Evolutionary conservation across 92 coral and sea anemone genomes (phyloP).

Genomic region (Galaxea fascicularis): DNA sequence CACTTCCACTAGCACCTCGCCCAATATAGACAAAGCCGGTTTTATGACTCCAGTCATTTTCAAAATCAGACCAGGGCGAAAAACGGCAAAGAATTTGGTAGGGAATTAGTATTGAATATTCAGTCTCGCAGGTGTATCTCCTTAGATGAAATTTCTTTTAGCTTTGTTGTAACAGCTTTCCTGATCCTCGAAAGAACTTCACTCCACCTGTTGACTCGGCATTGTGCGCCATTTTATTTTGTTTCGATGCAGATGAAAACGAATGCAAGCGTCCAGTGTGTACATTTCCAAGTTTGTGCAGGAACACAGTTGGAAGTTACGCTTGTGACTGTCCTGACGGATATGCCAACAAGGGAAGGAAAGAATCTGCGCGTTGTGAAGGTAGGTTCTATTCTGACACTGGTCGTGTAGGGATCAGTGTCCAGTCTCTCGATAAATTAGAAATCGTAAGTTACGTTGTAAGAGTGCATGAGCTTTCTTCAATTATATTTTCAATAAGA

Average conservation of each 20-base stretch:
- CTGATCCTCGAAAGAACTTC: too few species aligned
- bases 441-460: too few species aligned
- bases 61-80: neutral
- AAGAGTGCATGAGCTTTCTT: too few species aligned
- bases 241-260: conserved; percentile 77
- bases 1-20: too few species aligned
- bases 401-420: neutral
- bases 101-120: neutral
- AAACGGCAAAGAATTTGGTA: neutral
- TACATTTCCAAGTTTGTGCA: conserved; percentile 95
- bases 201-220: too few species aligned
- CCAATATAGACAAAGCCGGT: too few species aligned
- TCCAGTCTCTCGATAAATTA: too few species aligned
- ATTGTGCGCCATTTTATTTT: neutral
- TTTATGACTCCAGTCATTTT: too few species aligned
- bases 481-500: too few species aligned
- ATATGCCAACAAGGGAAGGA: conserved; percentile 80
- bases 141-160: neutral
- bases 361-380: conserved; percentile 79
- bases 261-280: conserved; percentile 91
- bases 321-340: conserved; percentile 98
- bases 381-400: conserved; percentile 55
- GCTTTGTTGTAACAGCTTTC: too few species aligned
- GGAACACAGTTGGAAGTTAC: conserved; percentile 94
- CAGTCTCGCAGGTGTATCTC: neutral